Evolutionary conservation across 2,888 invertebrate genomes (phyloP).

Genomic region (Oscheius sp.): DNA sequence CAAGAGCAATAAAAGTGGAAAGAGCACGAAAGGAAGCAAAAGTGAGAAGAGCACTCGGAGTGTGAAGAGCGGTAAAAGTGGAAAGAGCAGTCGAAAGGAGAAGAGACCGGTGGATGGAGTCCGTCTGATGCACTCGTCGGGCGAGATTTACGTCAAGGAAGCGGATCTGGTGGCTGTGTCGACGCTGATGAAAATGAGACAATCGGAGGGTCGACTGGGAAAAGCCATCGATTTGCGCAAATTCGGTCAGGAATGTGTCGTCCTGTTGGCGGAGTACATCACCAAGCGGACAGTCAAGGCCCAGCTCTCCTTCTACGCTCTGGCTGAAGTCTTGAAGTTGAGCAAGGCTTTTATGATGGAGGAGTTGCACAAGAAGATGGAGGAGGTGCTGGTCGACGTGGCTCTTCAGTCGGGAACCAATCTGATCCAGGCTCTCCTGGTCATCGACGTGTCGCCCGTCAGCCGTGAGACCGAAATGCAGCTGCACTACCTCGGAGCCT

Average conservation of each 20-base stretch:
- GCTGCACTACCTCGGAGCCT: conserved; percentile 22
- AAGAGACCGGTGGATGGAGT: conserved; percentile 7
- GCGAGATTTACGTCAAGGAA: conserved; percentile 12
- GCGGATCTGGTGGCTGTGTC: conserved; percentile 28
- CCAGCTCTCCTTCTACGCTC: conserved; percentile 17
- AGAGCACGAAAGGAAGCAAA: not conserved
- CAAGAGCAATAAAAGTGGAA: not conserved
- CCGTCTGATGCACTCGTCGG: conserved; percentile 14
- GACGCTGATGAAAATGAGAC: conserved; percentile 17
- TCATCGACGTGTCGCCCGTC: not conserved
- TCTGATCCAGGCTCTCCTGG: conserved; percentile 27
- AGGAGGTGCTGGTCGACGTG: conserved; percentile 16
- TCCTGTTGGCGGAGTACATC: conserved; percentile 19
- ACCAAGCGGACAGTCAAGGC: not conserved
- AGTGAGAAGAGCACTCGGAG: not conserved
- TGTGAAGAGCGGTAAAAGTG: not conserved
- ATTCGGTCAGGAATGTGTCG: not conserved
- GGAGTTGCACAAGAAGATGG: conserved; percentile 25
- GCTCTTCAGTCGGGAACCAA: conserved; percentile 16
- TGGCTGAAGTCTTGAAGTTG: conserved; percentile 29
- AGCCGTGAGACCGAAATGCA: conserved; percentile 11
- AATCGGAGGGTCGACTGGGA: conserved; percentile 24
- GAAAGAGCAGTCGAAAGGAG: not conserved
- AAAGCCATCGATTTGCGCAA: conserved; percentile 11
- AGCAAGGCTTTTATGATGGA: conserved; percentile 21